Conservation (phyloP, 2,113 vertebrate genomes). For the Rhinolophus sinicus region DNA sequence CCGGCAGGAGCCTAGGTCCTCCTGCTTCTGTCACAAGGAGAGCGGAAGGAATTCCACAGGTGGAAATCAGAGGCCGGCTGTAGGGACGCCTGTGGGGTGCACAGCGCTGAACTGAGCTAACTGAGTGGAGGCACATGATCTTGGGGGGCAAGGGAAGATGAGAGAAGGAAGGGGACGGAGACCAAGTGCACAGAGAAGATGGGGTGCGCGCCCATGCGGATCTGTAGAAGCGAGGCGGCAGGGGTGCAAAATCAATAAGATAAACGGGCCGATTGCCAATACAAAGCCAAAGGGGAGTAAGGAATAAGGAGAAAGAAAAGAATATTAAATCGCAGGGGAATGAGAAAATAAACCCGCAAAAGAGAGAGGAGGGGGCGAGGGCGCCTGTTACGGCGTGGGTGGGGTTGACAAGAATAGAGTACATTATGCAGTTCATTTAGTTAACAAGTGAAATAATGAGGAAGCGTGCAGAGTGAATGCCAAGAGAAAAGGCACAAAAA, state of each 20-base stretch:
- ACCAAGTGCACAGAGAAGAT: not conserved
- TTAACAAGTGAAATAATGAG: slow-evolving; percentile 99
- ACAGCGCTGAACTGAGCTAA: not conserved
- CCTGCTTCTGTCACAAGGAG: not conserved
- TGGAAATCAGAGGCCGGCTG: slow-evolving; percentile 18
- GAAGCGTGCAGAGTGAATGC: slow-evolving; percentile 99
- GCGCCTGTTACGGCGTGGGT: slow-evolving; percentile 96
- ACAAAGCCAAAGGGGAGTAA: slow-evolving; percentile 79
- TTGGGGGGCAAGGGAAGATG: not conserved
- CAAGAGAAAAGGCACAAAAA: slow-evolving; percentile 98
- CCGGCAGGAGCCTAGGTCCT: not conserved
- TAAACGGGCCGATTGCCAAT: slow-evolving; percentile 77
- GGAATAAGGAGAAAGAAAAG: slow-evolving; percentile 88
- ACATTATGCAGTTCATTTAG: slow-evolving; percentile 99
- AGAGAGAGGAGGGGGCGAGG: slow-evolving; percentile 88
- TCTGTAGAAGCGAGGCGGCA: not conserved
- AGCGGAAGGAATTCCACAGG: slow-evolving; percentile 68
- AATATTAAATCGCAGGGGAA: slow-evolving; percentile 92
- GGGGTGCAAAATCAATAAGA: slow-evolving; percentile 82
- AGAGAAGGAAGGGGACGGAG: not conserved
- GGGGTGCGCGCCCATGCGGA: not conserved
- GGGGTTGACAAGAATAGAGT: slow-evolving; percentile 99
- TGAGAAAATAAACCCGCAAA: slow-evolving; percentile 89
- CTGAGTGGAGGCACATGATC: not conserved
- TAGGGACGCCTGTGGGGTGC: not conserved